phyloP scores from a whole-genome alignment of 2,888 invertebrate species.

The Melangyna quadrimaculata region DNA sequence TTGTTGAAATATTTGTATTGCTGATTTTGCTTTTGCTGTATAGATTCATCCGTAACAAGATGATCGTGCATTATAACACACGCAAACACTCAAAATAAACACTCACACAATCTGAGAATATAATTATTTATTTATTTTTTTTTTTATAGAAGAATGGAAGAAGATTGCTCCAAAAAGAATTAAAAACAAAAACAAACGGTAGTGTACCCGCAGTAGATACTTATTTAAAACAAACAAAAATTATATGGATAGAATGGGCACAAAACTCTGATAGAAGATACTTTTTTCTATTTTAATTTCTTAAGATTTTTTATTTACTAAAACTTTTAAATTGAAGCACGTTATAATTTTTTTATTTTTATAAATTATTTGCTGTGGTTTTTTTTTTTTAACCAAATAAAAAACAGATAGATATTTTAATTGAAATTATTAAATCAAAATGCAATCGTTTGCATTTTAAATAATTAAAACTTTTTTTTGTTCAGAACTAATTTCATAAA shows the following conservation, averaged over 20 bases:
- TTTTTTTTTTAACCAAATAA: not conserved
- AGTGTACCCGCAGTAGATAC: not conserved
- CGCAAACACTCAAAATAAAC: slow-evolving; percentile 30
- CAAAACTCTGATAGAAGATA: slow-evolving; percentile 7
- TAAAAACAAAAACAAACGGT: slow-evolving; percentile 66
- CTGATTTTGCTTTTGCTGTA: slow-evolving; percentile 59
- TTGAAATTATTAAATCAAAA: not conserved
- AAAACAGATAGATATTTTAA: not conserved
- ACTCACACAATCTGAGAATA: slow-evolving; percentile 35
- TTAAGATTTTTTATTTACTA: not conserved
- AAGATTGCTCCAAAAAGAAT: slow-evolving; percentile 60
- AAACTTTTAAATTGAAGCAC: not conserved
- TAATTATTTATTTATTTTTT: not conserved
- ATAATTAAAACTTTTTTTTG: not conserved
- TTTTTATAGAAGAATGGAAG: not conserved
- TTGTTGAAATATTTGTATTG: slow-evolving; percentile 30
- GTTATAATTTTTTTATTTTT: not conserved
- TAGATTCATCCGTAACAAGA: slow-evolving; percentile 69
- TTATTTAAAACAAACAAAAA: not conserved
- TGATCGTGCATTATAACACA: slow-evolving; percentile 69
- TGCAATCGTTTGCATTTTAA: not conserved
- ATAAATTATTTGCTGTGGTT: too few species aligned
- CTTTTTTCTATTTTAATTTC: not conserved
- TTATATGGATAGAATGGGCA: not conserved
- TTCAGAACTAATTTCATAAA: slow-evolving; percentile 4